Evolutionary conservation across 2,113 vertebrate genomes (phyloP).

Genomic region (Brienomyrus brachyistius): DNA sequence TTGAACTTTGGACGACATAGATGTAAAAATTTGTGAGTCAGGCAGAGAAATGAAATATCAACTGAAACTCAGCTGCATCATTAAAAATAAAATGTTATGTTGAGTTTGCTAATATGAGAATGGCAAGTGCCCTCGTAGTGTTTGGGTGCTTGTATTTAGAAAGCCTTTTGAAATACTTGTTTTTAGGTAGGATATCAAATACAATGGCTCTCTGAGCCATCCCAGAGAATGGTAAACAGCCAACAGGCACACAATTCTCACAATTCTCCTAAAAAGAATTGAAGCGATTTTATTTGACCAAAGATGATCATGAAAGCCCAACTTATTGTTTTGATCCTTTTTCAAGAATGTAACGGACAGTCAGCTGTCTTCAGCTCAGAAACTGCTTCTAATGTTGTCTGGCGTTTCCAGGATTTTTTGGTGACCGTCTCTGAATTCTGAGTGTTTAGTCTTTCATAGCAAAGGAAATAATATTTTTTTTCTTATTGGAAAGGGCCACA

Average conservation of each 20-base stretch:
- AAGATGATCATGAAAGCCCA: background rate
- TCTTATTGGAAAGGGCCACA: background rate
- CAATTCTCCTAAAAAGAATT: background rate
- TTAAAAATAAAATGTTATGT: background rate
- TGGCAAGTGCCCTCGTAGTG: background rate
- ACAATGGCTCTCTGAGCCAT: background rate
- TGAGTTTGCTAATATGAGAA: background rate
- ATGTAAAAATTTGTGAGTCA: background rate
- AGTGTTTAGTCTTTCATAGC: slow-evolving; percentile 12
- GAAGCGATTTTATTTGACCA: background rate
- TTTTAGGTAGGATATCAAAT: background rate
- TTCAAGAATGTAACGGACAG: background rate
- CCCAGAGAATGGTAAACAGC: background rate
- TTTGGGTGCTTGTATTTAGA: background rate
- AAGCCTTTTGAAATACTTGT: too few species aligned
- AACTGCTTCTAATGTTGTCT: background rate
- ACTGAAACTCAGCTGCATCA: background rate
- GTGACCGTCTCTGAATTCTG: background rate
- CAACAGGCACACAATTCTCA: background rate
- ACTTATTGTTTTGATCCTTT: background rate
- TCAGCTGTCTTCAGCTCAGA: background rate
- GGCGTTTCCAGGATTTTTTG: background rate
- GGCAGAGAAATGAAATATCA: background rate
- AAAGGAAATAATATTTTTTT: background rate
- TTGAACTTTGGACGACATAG: background rate